Base-by-base conservation (phyloP, 2,888 invertebrate genomes). In the Habroteleia sp. region DNA sequence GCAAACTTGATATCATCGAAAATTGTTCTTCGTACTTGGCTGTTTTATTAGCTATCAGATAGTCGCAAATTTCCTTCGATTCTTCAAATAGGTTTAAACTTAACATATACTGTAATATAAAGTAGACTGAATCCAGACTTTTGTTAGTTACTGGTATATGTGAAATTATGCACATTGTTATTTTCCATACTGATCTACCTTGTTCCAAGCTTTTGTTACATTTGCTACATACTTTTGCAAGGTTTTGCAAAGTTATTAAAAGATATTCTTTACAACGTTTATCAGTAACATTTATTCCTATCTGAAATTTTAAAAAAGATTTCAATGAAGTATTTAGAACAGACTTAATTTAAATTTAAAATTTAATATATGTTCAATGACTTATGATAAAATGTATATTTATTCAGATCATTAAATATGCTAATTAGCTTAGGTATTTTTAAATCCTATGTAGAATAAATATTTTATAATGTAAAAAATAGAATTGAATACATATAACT, bases 111-210 rank as follows among this genome's bases (percentile, higher is more conserved):
- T 74, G 73, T 3, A 79, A 42, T 17, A 88, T 81, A 63, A 83
- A 84, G 46, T 81, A 88, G 1, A 87, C 17, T n/a, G 80, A 77
- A 2, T 79, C 80, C 8, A 80, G 76, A 62, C 81, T 82, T 1
- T 77, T 68, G n/a, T 27, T 76, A n/a, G 84, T 58, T 3, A 58
- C 17, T 7, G 60, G 68, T 17, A 83, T 39, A 3, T 63, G 39
- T 1, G 76, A 71, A 54, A 85, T 83, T 4, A 86, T 56, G 0
- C 62, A 44, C 6, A 37, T 46, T 1, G 82, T 63, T 39, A 87
- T 58, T 10, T 65, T 63, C 16, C 68, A 77, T 14, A 87, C 75
- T 3, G 80, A 71, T 1, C 11, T 54, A 8, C 82, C 84, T 4
- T 41, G 29, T 3, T 56, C 23, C 8, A n/a, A 0, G 3, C 14